These are phyloP conservation scores for Callorhinus ursinus DNA, from an alignment of 2,113 vertebrate species.

Conservation along the genomic window DNA sequence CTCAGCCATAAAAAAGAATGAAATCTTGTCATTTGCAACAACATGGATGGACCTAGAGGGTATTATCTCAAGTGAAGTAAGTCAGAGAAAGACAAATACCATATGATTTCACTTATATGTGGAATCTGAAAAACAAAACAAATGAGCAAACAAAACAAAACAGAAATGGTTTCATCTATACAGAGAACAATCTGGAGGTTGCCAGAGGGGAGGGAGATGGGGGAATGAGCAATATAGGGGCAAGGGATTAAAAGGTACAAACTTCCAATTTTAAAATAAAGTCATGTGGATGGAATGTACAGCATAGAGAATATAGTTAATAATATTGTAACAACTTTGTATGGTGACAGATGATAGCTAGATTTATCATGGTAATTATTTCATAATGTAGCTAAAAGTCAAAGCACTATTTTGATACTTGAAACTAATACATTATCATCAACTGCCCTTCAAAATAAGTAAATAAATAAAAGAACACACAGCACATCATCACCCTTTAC, in stretches of 20 bases:
- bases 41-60: background rate
- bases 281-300: background rate
- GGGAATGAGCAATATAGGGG: background rate
- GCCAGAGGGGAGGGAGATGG: background rate
- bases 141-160: background rate
- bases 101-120: background rate
- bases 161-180: background rate
- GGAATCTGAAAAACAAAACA: background rate
- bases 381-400: background rate
- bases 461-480: background rate
- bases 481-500: background rate
- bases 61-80: background rate
- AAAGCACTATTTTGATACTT: background rate
- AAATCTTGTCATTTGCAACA: background rate
- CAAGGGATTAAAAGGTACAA: background rate
- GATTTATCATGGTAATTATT: background rate
- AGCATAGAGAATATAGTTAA: background rate
- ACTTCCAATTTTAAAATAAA: background rate
- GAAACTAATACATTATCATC: background rate
- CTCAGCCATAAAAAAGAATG: background rate
- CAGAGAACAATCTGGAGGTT: background rate
- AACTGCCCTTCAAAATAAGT: background rate
- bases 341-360: background rate
- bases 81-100: background rate
- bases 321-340: background rate